Percentiles rank a stretch among this genome's conserved stretches.
phyloP scores from a whole-genome alignment of 2,113 vertebrate species.

The Myrmophylax atrothorax region DNA sequence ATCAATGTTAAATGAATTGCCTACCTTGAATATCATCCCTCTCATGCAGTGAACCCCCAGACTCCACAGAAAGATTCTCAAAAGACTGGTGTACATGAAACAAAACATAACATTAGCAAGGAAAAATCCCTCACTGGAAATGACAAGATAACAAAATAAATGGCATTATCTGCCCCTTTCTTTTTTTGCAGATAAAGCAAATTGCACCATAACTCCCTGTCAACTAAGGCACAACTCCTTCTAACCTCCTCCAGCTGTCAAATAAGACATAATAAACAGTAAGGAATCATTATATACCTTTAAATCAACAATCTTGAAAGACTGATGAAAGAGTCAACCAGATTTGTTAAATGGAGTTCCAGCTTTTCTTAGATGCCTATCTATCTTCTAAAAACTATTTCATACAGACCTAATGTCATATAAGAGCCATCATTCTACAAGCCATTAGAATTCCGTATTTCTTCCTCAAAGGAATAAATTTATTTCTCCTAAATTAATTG shows the following conservation, averaged over 20 bases:
- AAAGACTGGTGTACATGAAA: constrained; percentile 81
- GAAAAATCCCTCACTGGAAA: neutral
- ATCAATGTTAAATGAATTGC: neutral
- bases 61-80: constrained; percentile 92
- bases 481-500: neutral
- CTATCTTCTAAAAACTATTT: neutral
- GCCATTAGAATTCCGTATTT: neutral
- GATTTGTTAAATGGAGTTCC: neutral
- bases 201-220: neutral
- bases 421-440: neutral
- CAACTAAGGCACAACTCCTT: constrained; percentile 1
- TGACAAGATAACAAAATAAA: neutral
- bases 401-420: neutral
- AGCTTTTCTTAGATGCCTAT: neutral
- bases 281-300: neutral
- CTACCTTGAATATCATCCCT: constrained; percentile 87
- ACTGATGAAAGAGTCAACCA: neutral
- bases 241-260: neutral
- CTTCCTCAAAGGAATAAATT: neutral
- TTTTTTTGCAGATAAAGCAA: neutral
- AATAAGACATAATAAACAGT: neutral
- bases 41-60: constrained; percentile 86
- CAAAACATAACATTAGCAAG: constrained; percentile 62
- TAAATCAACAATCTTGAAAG: neutral
- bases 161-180: neutral